Evolutionary conservation across 2,888 invertebrate genomes (phyloP), one percentile per base, ranked within the genome.

Genomic region (Drosophila formosana): DNA sequence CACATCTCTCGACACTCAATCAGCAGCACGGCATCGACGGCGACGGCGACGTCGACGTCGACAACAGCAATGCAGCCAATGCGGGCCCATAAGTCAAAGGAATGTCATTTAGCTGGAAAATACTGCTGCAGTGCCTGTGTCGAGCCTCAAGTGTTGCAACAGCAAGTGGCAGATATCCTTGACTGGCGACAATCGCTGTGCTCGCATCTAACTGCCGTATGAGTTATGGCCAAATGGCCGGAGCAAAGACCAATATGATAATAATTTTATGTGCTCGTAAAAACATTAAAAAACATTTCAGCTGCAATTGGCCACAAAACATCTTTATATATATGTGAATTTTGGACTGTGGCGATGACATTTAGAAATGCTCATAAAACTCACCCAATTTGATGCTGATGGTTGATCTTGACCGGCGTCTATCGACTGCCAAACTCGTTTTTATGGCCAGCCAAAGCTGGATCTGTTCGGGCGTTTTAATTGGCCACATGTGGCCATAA

Each of bases 231-330:
- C 65, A 39, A n/a, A n/a, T 13, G 39, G 25, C 57, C 64, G 63
- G 50, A 28, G 39, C 7, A 41, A 26, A 23, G 28, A n/a, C 32
- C 47, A 32, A 64, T 70, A 70, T 61, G 77, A 75, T 76, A 75
- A 75, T 84, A 72, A 84, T 88, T 88, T 85, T 88, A 85, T 85
- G 72, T 70, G 82, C 83, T 82, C 84, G 70, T 85, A 88, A 84
- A 84, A 80, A 72, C 82, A 83, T 81, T 86, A 70, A 87, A 82
- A 81, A 58, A 65, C 46, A 32, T 41, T 43, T 66, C 58, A 57
- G 47, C 58, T 49, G 66, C 72, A 72, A 72, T 72, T 78, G 80
- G 80, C 62, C 62, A 45, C 63, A 60, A 39, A 39, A 41, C 39
- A 41, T 13, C 7, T 41, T 13, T 18, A 41, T 41, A 18, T 41